A percentile compares a stretch with the other conserved stretches of the same genome.
These are phyloP conservation scores for Drosophila albomicans DNA, from an alignment of 1,140 invertebrate genomes.

Conservation along the genomic window DNA sequence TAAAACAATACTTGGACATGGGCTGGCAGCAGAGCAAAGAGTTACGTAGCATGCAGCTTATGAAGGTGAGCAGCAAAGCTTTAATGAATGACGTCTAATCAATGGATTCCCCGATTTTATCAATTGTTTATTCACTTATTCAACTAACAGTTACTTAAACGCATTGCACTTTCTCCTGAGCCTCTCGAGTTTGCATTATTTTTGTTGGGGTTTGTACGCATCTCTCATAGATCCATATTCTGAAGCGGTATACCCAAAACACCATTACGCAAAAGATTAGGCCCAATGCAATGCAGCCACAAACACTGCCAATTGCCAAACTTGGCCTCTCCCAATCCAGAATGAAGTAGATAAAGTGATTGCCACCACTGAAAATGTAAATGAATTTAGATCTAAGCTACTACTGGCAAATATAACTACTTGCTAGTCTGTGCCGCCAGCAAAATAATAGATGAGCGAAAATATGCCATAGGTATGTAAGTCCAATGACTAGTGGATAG, in stretches of 20 bases:
- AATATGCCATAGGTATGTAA: constrained; percentile 89
- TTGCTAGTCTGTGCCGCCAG: constrained; percentile 89
- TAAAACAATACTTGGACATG: background rate
- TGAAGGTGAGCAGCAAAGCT: background rate
- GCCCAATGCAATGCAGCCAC: constrained; percentile 60
- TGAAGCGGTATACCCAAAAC: constrained; percentile 58
- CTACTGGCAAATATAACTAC: constrained; percentile 15
- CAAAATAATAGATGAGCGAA: constrained; percentile 89
- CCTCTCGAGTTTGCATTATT: constrained; percentile 11
- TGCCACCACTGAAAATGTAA: constrained; percentile 44
- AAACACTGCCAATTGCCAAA: constrained; percentile 60
- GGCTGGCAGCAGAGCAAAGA: background rate
- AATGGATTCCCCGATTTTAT: background rate
- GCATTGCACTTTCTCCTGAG: background rate
- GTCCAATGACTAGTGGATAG: constrained; percentile 87
- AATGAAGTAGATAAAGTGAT: constrained; percentile 74
- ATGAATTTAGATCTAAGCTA: background rate
- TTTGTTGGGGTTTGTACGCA: constrained; percentile 32
- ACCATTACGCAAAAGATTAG: constrained; percentile 56
- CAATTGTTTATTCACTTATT: background rate
- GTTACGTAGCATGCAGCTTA: constrained; percentile 3
- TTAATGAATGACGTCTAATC: background rate
- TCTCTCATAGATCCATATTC: constrained; percentile 38
- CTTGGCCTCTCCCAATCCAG: constrained; percentile 70
- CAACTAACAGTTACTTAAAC: constrained; percentile 18